A percentile compares a stretch with the other conserved stretches of the same genome.
phyloP scores from a whole-genome alignment of 2,113 vertebrate genomes.

The Oreocharis arfaki region DNA sequence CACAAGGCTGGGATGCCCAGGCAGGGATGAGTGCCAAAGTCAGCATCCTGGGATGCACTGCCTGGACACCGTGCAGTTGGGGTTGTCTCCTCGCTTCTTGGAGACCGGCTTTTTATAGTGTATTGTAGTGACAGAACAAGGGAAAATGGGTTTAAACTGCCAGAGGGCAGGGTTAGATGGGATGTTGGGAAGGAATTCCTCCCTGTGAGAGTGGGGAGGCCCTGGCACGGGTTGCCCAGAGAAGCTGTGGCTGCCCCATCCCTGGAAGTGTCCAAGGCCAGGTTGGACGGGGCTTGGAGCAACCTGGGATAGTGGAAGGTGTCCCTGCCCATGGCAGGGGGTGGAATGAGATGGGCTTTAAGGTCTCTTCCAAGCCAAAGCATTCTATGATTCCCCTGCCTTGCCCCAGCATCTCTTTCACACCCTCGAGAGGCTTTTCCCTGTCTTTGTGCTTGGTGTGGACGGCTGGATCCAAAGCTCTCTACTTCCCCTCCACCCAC shows the following conservation, averaged over 20 bases:
- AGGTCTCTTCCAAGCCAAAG: background rate
- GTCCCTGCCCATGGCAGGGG: background rate
- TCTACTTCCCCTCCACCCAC: background rate
- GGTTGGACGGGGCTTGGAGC: rapidly evolving
- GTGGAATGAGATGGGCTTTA: background rate
- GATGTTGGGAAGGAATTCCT: background rate
- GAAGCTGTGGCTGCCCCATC: background rate
- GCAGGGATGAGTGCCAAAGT: no score
- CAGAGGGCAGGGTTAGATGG: background rate
- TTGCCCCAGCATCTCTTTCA: rapidly evolving
- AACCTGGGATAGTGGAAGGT: rapidly evolving
- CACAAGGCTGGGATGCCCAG: rapidly evolving
- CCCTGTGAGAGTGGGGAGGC: rapidly evolving
- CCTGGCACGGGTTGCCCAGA: background rate
- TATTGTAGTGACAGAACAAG: background rate
- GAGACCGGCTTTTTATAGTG: background rate
- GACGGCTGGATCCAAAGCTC: rapidly evolving
- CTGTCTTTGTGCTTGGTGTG: background rate
- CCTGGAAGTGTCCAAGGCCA: background rate
- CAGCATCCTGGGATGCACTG: no score
- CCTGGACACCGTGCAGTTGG: rapidly evolving
- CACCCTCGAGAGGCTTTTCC: background rate
- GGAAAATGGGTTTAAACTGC: background rate
- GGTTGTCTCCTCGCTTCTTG: background rate
- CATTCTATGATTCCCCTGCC: background rate